Conservation (phyloP, 1,140 invertebrate species). For the Capitella teleta region DNA sequence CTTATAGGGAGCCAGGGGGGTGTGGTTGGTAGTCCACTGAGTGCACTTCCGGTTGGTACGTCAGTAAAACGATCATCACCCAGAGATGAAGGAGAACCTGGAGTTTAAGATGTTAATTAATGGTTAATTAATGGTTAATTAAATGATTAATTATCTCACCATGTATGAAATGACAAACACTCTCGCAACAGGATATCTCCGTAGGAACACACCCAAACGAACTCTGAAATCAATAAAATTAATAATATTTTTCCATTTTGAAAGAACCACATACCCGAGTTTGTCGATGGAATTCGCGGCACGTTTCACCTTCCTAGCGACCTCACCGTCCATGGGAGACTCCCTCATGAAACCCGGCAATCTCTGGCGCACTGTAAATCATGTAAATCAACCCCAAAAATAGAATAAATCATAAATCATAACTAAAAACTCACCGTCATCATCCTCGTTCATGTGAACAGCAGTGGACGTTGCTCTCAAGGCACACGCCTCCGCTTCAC, state of each 20-base stretch:
- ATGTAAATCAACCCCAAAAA: neutral
- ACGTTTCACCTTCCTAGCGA: slow-evolving; percentile 64
- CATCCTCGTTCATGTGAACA: slow-evolving; percentile 29
- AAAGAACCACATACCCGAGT: slow-evolving; percentile 44
- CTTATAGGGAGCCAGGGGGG: no score
- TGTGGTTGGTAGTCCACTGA: slow-evolving; percentile 18
- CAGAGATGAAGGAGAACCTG: slow-evolving; percentile 58
- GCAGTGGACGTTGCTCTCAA: slow-evolving; percentile 33
- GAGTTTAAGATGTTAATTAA: no score
- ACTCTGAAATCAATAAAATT: slow-evolving; percentile 37
- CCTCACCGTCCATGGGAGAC: slow-evolving; percentile 63
- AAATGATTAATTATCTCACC: no score
- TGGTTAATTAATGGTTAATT: no score
- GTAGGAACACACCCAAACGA: slow-evolving; percentile 63
- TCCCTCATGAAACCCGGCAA: slow-evolving; percentile 62
- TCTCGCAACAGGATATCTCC: slow-evolving; percentile 67
- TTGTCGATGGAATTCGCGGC: slow-evolving; percentile 66
- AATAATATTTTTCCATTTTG: no score
- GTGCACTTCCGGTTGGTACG: slow-evolving; percentile 56
- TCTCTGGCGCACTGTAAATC: slow-evolving; percentile 48
- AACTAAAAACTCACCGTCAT: slow-evolving; percentile 19
- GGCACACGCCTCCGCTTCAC: slow-evolving; percentile 37
- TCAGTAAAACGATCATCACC: slow-evolving; percentile 58
- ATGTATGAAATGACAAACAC: slow-evolving; percentile 65
- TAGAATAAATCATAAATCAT: neutral